Percentiles rank a stretch among this genome's conserved stretches.
These are phyloP conservation scores for Rhamphomyia laevipes DNA, from an alignment of 2,888 invertebrate species.

Conservation along the genomic window DNA sequence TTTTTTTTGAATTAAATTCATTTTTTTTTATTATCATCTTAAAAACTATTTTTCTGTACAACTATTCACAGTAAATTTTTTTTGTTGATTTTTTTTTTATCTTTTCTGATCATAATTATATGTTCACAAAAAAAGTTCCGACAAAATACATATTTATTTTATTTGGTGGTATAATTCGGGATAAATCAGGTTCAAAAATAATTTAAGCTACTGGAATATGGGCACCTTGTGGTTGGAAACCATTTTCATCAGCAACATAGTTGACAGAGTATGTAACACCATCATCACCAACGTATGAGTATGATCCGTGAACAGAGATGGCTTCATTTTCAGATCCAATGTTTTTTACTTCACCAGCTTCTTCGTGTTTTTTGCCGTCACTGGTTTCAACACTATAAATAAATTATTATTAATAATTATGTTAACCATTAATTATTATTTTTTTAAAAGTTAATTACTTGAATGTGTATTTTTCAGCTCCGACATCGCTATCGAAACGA, in stretches of 20 bases:
- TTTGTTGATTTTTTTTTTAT: too few relatives aligned
- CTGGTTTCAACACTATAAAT: slow-evolving; percentile 33
- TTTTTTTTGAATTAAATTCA: too few relatives aligned
- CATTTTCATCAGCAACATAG: slow-evolving; percentile 34
- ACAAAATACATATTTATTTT: neutral
- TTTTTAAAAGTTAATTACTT: too few relatives aligned
- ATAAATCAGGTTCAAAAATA: too few relatives aligned
- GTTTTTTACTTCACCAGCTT: slow-evolving; percentile 42
- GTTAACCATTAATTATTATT: too few relatives aligned
- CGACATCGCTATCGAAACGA: slow-evolving; percentile 43
- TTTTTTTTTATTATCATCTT: too few relatives aligned
- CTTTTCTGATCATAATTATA: too few relatives aligned
- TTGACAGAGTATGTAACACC: slow-evolving; percentile 46
- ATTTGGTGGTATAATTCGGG: neutral
- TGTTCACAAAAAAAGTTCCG: too few relatives aligned
- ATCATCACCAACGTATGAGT: slow-evolving; percentile 44
- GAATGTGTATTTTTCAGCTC: slow-evolving; percentile 42
- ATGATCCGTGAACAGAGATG: slow-evolving; percentile 41
- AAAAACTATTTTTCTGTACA: too few relatives aligned
- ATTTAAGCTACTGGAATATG: slow-evolving; percentile 34
- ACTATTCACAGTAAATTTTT: too few relatives aligned
- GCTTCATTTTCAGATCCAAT: slow-evolving; percentile 43
- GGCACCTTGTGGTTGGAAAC: slow-evolving; percentile 40
- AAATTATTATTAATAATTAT: too few relatives aligned
- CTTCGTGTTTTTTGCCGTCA: slow-evolving; percentile 42